Base-by-base conservation (phyloP, 2,888 invertebrate species). In the Pyrochroa serraticornis region DNA sequence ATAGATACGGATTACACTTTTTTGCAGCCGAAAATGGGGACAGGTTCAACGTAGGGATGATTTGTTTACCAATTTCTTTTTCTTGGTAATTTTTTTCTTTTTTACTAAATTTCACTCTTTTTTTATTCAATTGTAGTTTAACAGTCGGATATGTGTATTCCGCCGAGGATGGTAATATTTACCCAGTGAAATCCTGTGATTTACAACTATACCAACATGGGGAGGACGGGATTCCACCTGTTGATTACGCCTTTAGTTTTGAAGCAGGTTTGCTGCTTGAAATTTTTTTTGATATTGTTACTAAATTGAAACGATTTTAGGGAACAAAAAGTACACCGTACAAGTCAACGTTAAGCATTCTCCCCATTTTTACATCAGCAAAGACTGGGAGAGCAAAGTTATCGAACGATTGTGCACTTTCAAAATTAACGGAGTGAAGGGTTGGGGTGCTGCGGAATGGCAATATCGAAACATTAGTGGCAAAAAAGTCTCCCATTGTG, bases 1-100 rank as follows among this genome's bases (percentile, higher is more conserved):
- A 89, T 66, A 82, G 89, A 46, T 90, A 90, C 73, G 86, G 84
- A 2, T 81, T 89, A 58, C 90, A 91, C 75, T 89, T 87, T 72
- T 83, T 88, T 46, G 84, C 84, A 60, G 78, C 89, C 7, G 86
- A 87, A 63, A 89, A 90, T 75, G 90, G 90, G 0, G 86, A 88
- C 61, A 83, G 85, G 64, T 81, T 90, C 67, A 85, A 85, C 52
- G 82, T 90, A 30, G 73, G 71, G 2, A 80, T 83, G 45, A 83
- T 90, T 30, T 88, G 86, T 14, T 85, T 87, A 73, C 90, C 90
- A 0, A 76, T 82, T 35, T 77, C 83, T 12, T 79, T 85, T 59
- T 86, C 87, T 31, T 81, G 83, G 86, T 62, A 55, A 37, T 54
- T 73, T 80, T 32, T 45, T 31, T 33, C n/a, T 22, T 2, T 14